Base-by-base conservation (phyloP, 1,140 invertebrate genomes). In the Trichonephila clavata region DNA sequence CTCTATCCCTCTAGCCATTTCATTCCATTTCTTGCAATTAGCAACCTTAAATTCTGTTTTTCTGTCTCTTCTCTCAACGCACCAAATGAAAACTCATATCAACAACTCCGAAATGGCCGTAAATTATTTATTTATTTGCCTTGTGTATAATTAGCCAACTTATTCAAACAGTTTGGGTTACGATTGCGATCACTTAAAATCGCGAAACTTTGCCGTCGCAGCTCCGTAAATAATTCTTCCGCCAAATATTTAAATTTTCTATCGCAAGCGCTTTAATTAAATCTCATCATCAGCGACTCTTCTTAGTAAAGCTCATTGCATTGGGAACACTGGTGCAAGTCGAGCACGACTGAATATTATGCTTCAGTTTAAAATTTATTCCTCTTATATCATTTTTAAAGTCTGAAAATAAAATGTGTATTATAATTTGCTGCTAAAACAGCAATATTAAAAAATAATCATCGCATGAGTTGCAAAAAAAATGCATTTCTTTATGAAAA, bases 181-280 rank as follows among this genome's bases (percentile, higher is more conserved):
- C 32, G 63, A 77, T 92, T 92, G 84, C 91, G 81, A 92, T 81
- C 91, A 86, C 91, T 92, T 92, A 92, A 80, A 92, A 81, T 83
- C 84, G 21, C 59, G 86, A 24, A 61, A 50, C 60, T 83, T 61
- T 43, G 43, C 20, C 24, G 43, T 43, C 39, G 71, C 43, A 80
- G 57, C 83, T 88, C 65, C 92, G 84, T 88, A 93, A 93, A 93
- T 93, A 93, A 93, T 92, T 93, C 92, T 93, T 93, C 92, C 86
- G 86, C 92, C 92, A 93, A 93, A 93, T 93, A 93, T 93, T 93
- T 93, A 93, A 93, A 93, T 93, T 93, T 93, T 93, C 84, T 68
- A 80, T 81, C 83, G 43, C 68, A n/a, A 77, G 84, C 50, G 32
- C 68, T 93, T 93, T 93, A 93, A 93, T 93, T 93, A 93, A 93